Evolutionary conservation across 2,888 invertebrate species (phyloP).

Genomic region (Leptopilina syphax): DNA sequence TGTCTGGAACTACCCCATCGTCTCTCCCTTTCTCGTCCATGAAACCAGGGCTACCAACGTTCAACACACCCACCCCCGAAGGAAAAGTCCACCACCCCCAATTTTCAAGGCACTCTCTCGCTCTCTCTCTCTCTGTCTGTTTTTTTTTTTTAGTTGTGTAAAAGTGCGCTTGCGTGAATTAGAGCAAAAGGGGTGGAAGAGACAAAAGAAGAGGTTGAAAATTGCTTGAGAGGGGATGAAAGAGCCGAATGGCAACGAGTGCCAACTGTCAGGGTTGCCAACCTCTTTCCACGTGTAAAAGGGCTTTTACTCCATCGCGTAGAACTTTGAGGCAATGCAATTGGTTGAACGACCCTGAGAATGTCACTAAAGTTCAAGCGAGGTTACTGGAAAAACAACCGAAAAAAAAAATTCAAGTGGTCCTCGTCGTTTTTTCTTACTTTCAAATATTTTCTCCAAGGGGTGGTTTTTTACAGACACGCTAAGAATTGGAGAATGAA

Average conservation of each 20-base stretch:
- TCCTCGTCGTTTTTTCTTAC: neutral
- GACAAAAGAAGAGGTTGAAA: constrained; percentile 25
- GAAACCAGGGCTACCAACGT: constrained; percentile 26
- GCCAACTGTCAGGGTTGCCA: constrained; percentile 38
- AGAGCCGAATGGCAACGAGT: constrained; percentile 22
- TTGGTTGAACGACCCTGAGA: constrained; percentile 41
- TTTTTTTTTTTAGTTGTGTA: neutral
- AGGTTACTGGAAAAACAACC: constrained; percentile 28
- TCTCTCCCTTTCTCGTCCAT: constrained; percentile 40
- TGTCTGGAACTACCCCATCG: constrained; percentile 35
- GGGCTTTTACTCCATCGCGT: constrained; percentile 34
- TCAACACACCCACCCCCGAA: constrained; percentile 5
- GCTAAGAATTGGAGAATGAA: neutral
- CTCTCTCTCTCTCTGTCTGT: neutral
- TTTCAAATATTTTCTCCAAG: too few species aligned
- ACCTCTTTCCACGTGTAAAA: constrained; percentile 28
- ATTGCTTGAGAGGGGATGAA: constrained; percentile 12
- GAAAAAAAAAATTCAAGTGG: constrained; percentile 33
- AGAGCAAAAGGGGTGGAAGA: constrained; percentile 1
- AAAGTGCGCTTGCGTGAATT: constrained; percentile 31
- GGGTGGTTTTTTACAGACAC: neutral
- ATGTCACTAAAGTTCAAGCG: constrained; percentile 34
- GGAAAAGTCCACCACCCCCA: constrained; percentile 9
- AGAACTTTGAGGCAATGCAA: constrained; percentile 27
- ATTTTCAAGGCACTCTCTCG: constrained; percentile 9